Conservation (phyloP, 2,888 invertebrate genomes). For the Zelleria hepariella region DNA sequence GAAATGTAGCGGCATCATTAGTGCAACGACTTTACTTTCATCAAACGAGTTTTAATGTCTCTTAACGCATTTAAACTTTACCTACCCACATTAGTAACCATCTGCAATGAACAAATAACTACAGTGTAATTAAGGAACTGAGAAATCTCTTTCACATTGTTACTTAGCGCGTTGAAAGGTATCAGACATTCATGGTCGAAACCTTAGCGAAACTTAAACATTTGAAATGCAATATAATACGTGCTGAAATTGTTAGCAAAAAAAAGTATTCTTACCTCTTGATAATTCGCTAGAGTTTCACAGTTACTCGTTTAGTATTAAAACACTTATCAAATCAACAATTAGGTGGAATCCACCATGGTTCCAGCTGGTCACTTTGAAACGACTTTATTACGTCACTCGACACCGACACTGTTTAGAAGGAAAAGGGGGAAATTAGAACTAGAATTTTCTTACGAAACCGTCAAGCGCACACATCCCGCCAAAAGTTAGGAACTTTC, state of each 20-base stretch:
- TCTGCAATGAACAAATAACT: constrained; percentile 9
- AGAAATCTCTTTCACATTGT: constrained; percentile 30
- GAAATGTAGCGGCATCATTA: constrained; percentile 39
- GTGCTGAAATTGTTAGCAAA: background rate
- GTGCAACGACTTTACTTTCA: constrained; percentile 43
- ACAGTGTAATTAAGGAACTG: constrained; percentile 10
- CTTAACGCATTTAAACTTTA: constrained; percentile 13
- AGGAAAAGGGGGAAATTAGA: constrained; percentile 9
- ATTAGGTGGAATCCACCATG: constrained; percentile 65
- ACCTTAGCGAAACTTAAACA: constrained; percentile 53
- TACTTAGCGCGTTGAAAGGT: background rate
- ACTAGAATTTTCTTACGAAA: constrained; percentile 12
- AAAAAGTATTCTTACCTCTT: background rate
- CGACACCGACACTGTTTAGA: constrained; percentile 51
- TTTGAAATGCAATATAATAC: background rate
- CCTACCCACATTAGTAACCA: constrained; percentile 19
- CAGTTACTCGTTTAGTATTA: background rate
- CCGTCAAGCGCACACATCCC: constrained; percentile 47
- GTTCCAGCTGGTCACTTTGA: constrained; percentile 45
- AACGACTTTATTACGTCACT: constrained; percentile 24
- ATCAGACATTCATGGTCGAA: constrained; percentile 57
- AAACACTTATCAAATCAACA: constrained; percentile 24
- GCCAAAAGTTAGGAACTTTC: constrained; percentile 40
- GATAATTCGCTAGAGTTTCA: background rate
- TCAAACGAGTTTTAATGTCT: constrained; percentile 30